Conservation (phyloP, 2,888 invertebrate species). For the Euphydryas editha region DNA sequence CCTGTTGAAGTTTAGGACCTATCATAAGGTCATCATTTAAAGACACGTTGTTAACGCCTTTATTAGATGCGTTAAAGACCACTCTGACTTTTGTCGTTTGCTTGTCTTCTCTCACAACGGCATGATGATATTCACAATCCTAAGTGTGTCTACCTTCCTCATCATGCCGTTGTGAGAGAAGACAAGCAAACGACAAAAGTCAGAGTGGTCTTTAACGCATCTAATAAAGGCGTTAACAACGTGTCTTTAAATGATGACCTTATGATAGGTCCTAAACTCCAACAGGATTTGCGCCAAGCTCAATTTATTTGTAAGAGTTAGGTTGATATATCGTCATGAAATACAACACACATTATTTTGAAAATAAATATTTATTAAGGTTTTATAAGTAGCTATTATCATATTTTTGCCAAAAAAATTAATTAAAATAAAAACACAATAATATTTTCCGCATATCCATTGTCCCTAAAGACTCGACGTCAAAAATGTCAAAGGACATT, state of each 20-base stretch:
- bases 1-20: conserved; percentile 46
- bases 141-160: too few relatives aligned
- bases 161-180: conserved; percentile 4
- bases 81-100: conserved; percentile 12
- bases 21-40: conserved; percentile 44
- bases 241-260: conserved; percentile 44
- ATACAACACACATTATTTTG: too few relatives aligned
- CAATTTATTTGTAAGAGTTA: too few relatives aligned
- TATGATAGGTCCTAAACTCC: conserved; percentile 44
- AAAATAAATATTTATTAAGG: too few relatives aligned
- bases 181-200: conserved; percentile 13
- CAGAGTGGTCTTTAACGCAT: conserved; percentile 31
- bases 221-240: conserved; percentile 32
- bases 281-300: conserved; percentile 46
- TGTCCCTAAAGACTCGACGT: conserved; percentile 45
- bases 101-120: neutral
- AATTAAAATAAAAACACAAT: neutral
- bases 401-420: too few relatives aligned
- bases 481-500: conserved; percentile 62
- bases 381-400: too few relatives aligned
- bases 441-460: conserved; percentile 4
- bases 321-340: too few relatives aligned
- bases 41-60: conserved; percentile 34
- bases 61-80: conserved; percentile 36
- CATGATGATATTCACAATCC: too few relatives aligned